Percentiles rank a stretch among this genome's conserved stretches.
These are phyloP conservation scores for Oncorhynchus masou DNA, from an alignment of 2,113 vertebrate species.

Conservation along the genomic window DNA sequence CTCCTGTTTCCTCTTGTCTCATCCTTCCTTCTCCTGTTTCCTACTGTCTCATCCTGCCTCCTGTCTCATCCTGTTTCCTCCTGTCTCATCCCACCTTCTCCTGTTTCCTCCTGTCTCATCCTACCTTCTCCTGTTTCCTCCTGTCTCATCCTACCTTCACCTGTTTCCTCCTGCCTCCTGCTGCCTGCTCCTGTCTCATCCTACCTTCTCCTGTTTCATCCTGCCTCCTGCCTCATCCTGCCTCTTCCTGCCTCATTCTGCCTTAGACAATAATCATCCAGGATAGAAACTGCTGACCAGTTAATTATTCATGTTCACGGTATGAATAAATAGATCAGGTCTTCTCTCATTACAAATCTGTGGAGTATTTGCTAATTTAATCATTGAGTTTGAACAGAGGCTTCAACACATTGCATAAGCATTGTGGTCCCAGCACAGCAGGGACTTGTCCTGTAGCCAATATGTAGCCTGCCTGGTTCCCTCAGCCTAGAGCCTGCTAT, in stretches of 20 bases:
- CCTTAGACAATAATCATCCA: slow-evolving; percentile 58
- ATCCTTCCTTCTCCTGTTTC: fast-evolving
- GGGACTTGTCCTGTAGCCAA: slow-evolving; percentile 65
- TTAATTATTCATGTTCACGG: slow-evolving; percentile 72
- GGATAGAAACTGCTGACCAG: slow-evolving; percentile 67
- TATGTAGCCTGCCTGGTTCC: slow-evolving; percentile 55
- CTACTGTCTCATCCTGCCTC: no score
- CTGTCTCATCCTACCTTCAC: fast-evolving
- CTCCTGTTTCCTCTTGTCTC: fast-evolving
- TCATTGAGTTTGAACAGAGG: slow-evolving; percentile 71
- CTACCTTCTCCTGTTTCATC: no score
- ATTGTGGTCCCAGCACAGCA: slow-evolving; percentile 53
- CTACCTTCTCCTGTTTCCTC: fast-evolving
- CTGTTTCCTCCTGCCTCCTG: no score
- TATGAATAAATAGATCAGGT: slow-evolving; percentile 76
- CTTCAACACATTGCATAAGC: slow-evolving; percentile 52
- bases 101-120: no score
- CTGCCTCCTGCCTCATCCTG: no score
- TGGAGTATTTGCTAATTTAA: slow-evolving; percentile 71
- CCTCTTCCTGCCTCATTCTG: slow-evolving; percentile 4
- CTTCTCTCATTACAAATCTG: slow-evolving; percentile 65
- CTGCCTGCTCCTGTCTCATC: no score
- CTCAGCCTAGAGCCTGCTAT: slow-evolving; percentile 49
- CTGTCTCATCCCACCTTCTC: no score
- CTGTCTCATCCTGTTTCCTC: no score